These are phyloP conservation scores for Lissocephala sabroskyi DNA, from an alignment of 2,888 invertebrate species.

Conservation along the genomic window DNA sequence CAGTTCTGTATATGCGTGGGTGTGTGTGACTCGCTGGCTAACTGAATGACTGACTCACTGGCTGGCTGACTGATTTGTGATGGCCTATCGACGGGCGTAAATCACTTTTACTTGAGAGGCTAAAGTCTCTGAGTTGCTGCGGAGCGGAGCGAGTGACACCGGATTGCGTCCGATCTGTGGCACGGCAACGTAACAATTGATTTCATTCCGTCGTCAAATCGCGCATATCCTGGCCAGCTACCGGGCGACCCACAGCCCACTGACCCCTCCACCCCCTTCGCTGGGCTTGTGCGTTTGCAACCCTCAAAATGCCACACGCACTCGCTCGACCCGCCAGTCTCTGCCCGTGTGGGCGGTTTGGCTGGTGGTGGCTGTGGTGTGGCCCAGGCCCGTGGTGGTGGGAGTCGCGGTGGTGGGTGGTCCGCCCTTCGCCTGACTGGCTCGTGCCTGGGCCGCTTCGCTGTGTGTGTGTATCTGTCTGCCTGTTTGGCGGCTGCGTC, in stretches of 20 bases:
- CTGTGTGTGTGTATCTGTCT: conserved; percentile 42
- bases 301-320: conserved; percentile 28
- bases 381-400: conserved; percentile 10
- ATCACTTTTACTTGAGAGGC: conserved; percentile 32
- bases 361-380: conserved; percentile 9
- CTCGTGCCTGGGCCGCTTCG: conserved; percentile 28
- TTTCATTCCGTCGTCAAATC: conserved; percentile 72
- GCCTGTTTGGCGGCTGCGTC: conserved; percentile 24
- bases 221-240: conserved; percentile 70
- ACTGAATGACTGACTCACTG: conserved; percentile 10
- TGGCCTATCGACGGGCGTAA: conserved; percentile 23
- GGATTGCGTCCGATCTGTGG: conserved; percentile 72
- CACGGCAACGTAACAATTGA: conserved; percentile 73
- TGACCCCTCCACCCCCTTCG: conserved; percentile 1
- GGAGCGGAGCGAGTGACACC: conserved; percentile 49
- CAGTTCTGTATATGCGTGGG: conserved; percentile 37
- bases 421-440: conserved; percentile 15
- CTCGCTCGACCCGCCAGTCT: no score
- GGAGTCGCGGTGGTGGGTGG: conserved; percentile 29
- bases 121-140: conserved; percentile 1
- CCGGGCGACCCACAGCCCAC: conserved; percentile 38
- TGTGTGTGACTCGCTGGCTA: conserved; percentile 6
- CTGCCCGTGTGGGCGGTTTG: conserved; percentile 24
- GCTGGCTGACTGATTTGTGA: conserved; percentile 39
- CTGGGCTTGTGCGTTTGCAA: conserved; percentile 18